phyloP scores from a whole-genome alignment of 2,888 invertebrate species.

The Oscheius sp. region DNA sequence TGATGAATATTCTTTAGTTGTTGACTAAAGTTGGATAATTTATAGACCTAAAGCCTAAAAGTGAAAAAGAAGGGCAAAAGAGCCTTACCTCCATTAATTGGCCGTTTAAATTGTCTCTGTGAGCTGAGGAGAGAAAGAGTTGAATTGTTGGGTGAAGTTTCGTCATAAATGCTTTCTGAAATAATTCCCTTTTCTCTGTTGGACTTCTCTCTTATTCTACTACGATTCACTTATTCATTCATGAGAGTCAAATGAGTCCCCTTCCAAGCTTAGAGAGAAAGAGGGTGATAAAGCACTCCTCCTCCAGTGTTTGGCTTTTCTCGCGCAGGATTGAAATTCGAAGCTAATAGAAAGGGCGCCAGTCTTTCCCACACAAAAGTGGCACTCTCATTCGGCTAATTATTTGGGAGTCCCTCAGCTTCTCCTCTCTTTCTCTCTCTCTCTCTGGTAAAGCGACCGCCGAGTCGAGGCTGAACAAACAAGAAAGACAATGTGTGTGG shows the following conservation, averaged over 20 bases:
- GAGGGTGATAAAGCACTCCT: neutral
- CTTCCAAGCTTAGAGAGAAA: no score
- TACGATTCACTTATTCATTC: neutral
- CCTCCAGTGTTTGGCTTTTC: slow-evolving; percentile 20
- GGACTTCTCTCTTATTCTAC: neutral
- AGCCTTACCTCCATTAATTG: slow-evolving; percentile 20
- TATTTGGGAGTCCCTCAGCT: slow-evolving; percentile 1
- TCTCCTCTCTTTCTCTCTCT: no score
- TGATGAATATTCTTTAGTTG: no score
- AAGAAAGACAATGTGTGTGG: slow-evolving; percentile 29
- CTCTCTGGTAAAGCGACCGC: neutral
- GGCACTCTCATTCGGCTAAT: slow-evolving; percentile 11
- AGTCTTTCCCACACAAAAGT: slow-evolving; percentile 30
- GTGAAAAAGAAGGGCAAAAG: neutral
- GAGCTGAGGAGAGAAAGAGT: slow-evolving; percentile 26
- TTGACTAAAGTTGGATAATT: no score
- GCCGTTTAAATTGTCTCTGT: slow-evolving; percentile 12
- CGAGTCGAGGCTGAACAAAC: slow-evolving; percentile 13
- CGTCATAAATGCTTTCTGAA: slow-evolving; percentile 28
- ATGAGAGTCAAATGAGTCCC: slow-evolving; percentile 1
- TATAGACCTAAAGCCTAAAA: neutral
- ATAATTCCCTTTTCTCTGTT: neutral
- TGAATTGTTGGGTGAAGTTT: slow-evolving; percentile 28
- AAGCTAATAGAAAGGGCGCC: no score
- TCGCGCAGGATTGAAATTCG: slow-evolving; percentile 24